Evolutionary conservation across 2,888 invertebrate genomes (phyloP).

Genomic region (Kuschelorhynchus macadamiae): DNA sequence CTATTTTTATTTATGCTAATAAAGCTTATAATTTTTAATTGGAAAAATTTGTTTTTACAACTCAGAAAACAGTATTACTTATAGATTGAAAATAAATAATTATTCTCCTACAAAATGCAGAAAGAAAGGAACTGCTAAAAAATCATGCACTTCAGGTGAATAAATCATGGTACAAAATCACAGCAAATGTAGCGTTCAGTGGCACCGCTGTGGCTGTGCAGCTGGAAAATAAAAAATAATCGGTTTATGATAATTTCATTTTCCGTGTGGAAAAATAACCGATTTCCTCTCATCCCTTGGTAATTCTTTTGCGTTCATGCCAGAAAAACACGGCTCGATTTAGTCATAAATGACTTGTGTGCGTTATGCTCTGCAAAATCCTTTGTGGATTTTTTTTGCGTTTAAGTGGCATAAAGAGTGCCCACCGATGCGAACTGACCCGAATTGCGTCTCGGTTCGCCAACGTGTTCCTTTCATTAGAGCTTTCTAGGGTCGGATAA

Average conservation of each 20-base stretch:
- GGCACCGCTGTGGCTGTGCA: slow-evolving; percentile 18
- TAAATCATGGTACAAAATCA: slow-evolving; percentile 2
- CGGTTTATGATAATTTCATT: slow-evolving; percentile 47
- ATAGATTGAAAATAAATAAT: no score
- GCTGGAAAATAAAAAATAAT: slow-evolving; percentile 42
- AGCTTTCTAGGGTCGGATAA: slow-evolving; percentile 30
- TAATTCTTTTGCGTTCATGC: slow-evolving; percentile 36
- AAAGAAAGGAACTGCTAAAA: neutral
- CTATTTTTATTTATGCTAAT: no score
- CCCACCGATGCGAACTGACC: slow-evolving; percentile 47
- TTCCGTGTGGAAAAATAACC: slow-evolving; percentile 42
- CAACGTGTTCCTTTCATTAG: slow-evolving; percentile 43
- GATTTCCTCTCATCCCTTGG: slow-evolving; percentile 29
- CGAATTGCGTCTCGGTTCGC: slow-evolving; percentile 27
- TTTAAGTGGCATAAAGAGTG: slow-evolving; percentile 44
- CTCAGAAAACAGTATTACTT: no score
- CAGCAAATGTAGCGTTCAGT: slow-evolving; percentile 2
- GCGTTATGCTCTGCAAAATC: slow-evolving; percentile 40
- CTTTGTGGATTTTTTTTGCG: slow-evolving; percentile 48
- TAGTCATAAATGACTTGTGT: slow-evolving; percentile 50
- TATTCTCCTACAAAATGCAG: no score
- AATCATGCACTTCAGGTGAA: neutral
- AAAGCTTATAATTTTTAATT: no score
- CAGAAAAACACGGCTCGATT: slow-evolving; percentile 38
- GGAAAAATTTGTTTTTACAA: no score